Percentiles rank a stretch among this genome's conserved stretches.
phyloP scores from a whole-genome alignment of 2,797 vertebrate genomes.

The Clarias laeviceps region DNA sequence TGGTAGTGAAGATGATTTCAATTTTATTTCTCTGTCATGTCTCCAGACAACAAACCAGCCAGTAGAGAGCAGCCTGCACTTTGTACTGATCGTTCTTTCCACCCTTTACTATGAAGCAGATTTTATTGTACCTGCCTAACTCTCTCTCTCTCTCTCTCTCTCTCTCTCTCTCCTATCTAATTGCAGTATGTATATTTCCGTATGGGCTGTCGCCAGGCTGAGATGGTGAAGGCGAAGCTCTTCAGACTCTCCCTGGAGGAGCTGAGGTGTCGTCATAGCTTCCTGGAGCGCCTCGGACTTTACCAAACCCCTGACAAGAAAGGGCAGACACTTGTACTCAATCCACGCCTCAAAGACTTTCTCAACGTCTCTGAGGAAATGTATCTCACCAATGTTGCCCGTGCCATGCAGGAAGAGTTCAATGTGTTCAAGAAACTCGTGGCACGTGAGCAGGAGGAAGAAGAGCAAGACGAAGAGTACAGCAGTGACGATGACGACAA shows the following conservation, averaged over 20 bases:
- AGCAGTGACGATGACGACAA: constrained; percentile 50
- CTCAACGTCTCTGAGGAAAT: constrained; percentile 70
- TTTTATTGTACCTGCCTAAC: neutral
- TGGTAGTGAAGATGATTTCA: neutral
- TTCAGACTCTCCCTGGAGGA: constrained; percentile 78
- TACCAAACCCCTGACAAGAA: constrained; percentile 90
- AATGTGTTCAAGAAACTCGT: constrained; percentile 84
- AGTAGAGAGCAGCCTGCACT: neutral
- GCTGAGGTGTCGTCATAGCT: constrained; percentile 82
- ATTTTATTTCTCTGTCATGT: neutral
- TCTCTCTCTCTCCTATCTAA: neutral
- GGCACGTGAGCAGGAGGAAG: constrained; percentile 75
- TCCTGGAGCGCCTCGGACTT: constrained; percentile 87
- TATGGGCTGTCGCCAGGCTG: constrained; percentile 86
- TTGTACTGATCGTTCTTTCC: neutral
- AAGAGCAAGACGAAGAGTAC: constrained; percentile 48
- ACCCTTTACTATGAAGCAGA: neutral
- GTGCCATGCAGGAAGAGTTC: constrained; percentile 81
- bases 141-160: neutral
- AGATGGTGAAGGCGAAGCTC: constrained; percentile 79
- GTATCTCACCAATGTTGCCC: constrained; percentile 78
- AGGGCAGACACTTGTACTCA: constrained; percentile 79
- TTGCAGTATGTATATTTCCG: constrained; percentile 91
- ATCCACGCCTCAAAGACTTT: constrained; percentile 82
- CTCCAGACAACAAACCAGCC: neutral